Evolutionary conservation across 2,113 vertebrate genomes (phyloP), one percentile per base, ranked within the genome.

Genomic region (Albula glossodonta): DNA sequence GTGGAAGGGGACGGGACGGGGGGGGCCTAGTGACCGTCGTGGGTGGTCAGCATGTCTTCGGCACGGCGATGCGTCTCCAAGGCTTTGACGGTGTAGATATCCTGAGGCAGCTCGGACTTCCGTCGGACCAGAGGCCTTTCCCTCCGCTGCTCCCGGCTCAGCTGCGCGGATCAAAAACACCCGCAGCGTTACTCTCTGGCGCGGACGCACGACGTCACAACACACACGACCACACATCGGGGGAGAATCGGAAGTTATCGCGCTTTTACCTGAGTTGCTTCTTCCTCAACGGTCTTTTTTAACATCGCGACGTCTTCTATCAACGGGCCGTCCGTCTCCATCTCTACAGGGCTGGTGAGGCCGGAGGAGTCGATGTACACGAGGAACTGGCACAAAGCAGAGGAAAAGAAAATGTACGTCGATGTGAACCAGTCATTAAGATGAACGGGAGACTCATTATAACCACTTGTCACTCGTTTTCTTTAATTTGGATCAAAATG

Each of bases 61-160:
- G 97, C 96, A 94, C 97, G 96, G 95, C 97, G 96, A 94, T 97
- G 98, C 92, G 97, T 96, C 95, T 98, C 98, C 98, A 98, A 98
- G 98, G 98, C 97, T 97, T 96, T 98, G 95, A 96, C 96, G 97
- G 98, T 97, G 97, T 97, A 98, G 93, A 96, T 97, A 96, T 99
- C 98, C 98, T 98, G 98, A 96, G 98, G 97, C 96, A 97, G 95
- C 95, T 99, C 98, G 80, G 98, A 97, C 94, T 98, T 98, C 93
- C 97, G 97, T 91, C 97, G 97, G 91, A 96, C 94, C 89, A 98
- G 95, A 66, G 96, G 93, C 92, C 97, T 96, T 91, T 99, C 98
- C 94, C 97, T 98, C 94, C 96, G 96, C 94, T 94, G 96, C 81
- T 98, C 97, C 90, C 95, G 97, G 92, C 95, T 97, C 90, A 96